Evolutionary conservation across 2,888 invertebrate genomes (phyloP).

Genomic region (Leptogaster cylindrica): DNA sequence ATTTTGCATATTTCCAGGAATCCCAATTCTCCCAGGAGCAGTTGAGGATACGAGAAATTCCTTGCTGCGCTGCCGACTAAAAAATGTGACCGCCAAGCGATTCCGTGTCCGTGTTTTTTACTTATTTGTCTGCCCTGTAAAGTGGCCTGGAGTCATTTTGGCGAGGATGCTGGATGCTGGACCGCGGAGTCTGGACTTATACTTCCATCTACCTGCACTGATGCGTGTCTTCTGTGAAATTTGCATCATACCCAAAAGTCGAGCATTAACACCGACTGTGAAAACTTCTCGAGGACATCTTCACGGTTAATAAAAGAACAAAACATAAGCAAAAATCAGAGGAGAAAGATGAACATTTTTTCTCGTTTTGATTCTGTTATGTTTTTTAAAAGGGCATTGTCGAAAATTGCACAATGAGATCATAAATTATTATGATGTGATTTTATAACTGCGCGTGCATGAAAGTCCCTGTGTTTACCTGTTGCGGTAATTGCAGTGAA

Average conservation of each 20-base stretch:
- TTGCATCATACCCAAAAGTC: slow-evolving; percentile 8
- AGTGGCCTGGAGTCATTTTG: too few relatives aligned
- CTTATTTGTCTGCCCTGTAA: too few relatives aligned
- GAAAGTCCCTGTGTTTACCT: slow-evolving; percentile 10
- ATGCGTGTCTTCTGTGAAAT: slow-evolving; percentile 14
- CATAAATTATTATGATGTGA: slow-evolving; percentile 36
- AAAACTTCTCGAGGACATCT: slow-evolving; percentile 14
- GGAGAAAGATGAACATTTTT: background rate
- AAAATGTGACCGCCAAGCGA: too few relatives aligned
- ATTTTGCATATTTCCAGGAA: slow-evolving; percentile 21
- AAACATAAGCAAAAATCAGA: slow-evolving; percentile 2
- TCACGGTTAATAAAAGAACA: slow-evolving; percentile 26
- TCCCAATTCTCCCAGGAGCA: background rate
- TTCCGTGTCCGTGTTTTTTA: too few relatives aligned
- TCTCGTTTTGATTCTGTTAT: slow-evolving; percentile 15
- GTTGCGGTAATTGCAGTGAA: slow-evolving; percentile 26
- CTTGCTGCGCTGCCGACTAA: slow-evolving; percentile 8
- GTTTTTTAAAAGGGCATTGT: too few relatives aligned
- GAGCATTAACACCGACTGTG: slow-evolving; percentile 1
- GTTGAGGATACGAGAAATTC: background rate
- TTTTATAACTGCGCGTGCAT: slow-evolving; percentile 16
- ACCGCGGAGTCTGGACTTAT: too few relatives aligned
- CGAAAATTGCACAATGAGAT: slow-evolving; percentile 34
- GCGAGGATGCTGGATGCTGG: too few relatives aligned
- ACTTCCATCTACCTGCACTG: slow-evolving; percentile 13